Evolutionary conservation across 1,140 invertebrate species (phyloP), one percentile per base, ranked within the genome.

Genomic region (Heliothis virescens): DNA sequence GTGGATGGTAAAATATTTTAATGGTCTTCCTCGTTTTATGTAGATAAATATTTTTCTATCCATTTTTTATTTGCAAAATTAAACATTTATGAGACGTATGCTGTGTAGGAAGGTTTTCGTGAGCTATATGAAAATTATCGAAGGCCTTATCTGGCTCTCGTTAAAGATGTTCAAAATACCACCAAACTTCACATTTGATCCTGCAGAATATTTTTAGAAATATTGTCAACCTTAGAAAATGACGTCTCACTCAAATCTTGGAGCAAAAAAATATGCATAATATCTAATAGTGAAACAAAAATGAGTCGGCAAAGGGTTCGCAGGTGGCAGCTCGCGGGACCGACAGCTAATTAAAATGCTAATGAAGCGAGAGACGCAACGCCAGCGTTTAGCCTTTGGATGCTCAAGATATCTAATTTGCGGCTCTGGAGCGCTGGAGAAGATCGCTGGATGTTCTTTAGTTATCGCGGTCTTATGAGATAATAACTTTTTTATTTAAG

Each of bases 291-390:
- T 82, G 57, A 83, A 73, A 81, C 79, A 84, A 76, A 81, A 74
- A 79, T 79, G 59, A 80, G 78, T 71, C 47, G 41, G 71, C 77
- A 75, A 80, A 73, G 53, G 76, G 59, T 76, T 63, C 80, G 79
- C 77, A 84, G 85, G 85, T 76, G 79, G 74, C 72, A 57, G 80
- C 72, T 72, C 73, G 80, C 83, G 76, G 83, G 73, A 60, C 53
- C 72, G 87, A 87, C 86, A 89, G 87, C 80, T 90, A 88, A 90
- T 89, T 89, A 87, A 87, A 84, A 88, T 90, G 87, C 80, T 86
- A 90, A 90, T 89, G 83, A 88, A 79, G 79, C 80, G 81, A 57
- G 83, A 82, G 63, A 82, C 74, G 74, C 59, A 65, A 29, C 59
- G 59, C 69, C 41, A 78, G 52, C 55, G 60, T 76, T 76, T 76